Conservation (phyloP, 2,888 invertebrate genomes). For the Andrena minutula region DNA sequence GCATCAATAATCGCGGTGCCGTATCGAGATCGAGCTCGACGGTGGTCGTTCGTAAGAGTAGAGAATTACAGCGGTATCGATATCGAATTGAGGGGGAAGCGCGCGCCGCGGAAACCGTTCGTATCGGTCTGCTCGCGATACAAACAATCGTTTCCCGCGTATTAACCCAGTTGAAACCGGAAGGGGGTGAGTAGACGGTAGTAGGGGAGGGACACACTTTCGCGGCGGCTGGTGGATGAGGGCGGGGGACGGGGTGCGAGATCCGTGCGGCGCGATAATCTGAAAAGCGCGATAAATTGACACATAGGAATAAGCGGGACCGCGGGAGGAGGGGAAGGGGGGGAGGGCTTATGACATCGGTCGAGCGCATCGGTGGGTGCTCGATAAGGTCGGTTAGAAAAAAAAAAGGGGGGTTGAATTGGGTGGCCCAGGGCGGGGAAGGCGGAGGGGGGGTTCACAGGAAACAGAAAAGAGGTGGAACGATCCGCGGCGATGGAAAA, state of each 20-base stretch:
- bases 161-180: conserved; percentile 19
- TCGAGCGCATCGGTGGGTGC: conserved; percentile 31
- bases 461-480: conserved; percentile 37
- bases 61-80: conserved; percentile 19
- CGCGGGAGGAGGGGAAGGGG: not conserved
- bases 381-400: conserved; percentile 44
- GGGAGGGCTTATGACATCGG: conserved; percentile 37
- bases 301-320: conserved; percentile 27
- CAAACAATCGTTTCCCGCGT: conserved; percentile 40
- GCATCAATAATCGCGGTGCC: not conserved
- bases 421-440: too few species aligned
- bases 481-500: conserved; percentile 49
- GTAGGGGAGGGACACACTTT: not conserved
- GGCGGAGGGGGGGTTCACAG: not conserved
- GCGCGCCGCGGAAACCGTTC: not conserved
- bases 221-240: not conserved
- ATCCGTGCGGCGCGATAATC: conserved; percentile 33
- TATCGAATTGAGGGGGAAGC: conserved; percentile 2
- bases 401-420: too few species aligned
- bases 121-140: not conserved
- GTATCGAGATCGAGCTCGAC: conserved; percentile 25
- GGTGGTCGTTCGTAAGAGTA: not conserved
- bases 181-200: not conserved
- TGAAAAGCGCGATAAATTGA: conserved; percentile 52
- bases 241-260: not conserved